Evolutionary conservation across 1,140 invertebrate genomes (phyloP).

Genomic region (Danaus melanippus): DNA sequence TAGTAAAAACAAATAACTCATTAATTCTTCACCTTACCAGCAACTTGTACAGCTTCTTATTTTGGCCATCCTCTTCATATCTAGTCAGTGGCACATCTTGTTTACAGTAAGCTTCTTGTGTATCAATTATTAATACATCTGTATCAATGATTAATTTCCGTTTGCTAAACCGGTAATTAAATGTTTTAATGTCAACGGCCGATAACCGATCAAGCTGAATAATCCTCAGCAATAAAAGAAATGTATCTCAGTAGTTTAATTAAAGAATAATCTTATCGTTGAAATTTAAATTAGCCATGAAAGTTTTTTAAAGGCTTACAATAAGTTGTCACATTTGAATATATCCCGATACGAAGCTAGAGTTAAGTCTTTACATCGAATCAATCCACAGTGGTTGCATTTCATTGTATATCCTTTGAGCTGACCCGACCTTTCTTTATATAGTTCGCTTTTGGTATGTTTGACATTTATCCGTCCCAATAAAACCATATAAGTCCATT

Average conservation of each 20-base stretch:
- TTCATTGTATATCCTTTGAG: conserved; percentile 1
- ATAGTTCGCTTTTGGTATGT: conserved; percentile 12
- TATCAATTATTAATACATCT: background rate
- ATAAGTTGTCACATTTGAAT: too few species aligned
- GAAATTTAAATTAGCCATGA: too few species aligned
- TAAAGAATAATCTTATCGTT: conserved; percentile 24
- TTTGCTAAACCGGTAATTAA: conserved; percentile 11
- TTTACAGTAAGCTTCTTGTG: conserved; percentile 1
- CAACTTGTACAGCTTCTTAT: too few species aligned
- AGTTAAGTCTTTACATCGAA: too few species aligned
- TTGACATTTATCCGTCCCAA: conserved; percentile 15
- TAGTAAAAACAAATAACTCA: conserved; percentile 17
- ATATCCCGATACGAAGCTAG: too few species aligned
- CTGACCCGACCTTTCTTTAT: conserved; percentile 8
- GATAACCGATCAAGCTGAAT: conserved; percentile 42
- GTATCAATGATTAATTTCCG: conserved; percentile 1
- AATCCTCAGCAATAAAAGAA: conserved; percentile 29
- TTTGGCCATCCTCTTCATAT: too few species aligned
- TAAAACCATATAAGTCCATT: conserved; percentile 27
- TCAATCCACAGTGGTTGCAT: background rate
- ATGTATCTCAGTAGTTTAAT: conserved; percentile 14
- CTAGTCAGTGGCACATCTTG: too few species aligned
- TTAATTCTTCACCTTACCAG: too few species aligned
- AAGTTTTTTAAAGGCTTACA: too few species aligned
- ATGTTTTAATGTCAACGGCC: conserved; percentile 39